phyloP scores from a whole-genome alignment of 2,797 vertebrate species.

The Liparis tanakae region DNA sequence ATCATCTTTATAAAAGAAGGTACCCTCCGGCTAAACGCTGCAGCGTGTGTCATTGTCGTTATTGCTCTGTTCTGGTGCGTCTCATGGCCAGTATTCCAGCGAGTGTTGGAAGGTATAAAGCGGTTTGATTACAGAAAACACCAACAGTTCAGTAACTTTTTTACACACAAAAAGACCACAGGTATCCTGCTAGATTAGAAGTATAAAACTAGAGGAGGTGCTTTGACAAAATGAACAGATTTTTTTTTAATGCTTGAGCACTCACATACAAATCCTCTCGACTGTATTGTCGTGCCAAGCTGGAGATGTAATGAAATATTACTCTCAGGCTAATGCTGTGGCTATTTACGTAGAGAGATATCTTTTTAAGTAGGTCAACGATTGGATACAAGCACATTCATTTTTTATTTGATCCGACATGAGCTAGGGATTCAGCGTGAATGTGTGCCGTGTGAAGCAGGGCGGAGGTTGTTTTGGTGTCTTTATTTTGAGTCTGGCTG shows the following conservation, averaged over 20 bases:
- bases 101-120: slow-evolving; percentile 2
- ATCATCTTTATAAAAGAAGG: slow-evolving; percentile 41
- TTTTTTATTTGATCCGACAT: slow-evolving; percentile 53
- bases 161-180: neutral
- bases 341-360: slow-evolving; percentile 58
- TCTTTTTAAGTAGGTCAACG: slow-evolving; percentile 68
- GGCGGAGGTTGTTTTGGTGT: slow-evolving; percentile 28
- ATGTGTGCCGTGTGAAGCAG: slow-evolving; percentile 34
- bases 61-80: neutral
- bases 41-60: slow-evolving; percentile 39
- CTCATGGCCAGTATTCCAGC: slow-evolving; percentile 38
- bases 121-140: slow-evolving; percentile 5
- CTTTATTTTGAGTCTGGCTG: slow-evolving; percentile 24
- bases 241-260: slow-evolving; percentile 22
- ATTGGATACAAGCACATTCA: slow-evolving; percentile 38
- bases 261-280: slow-evolving; percentile 15
- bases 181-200: slow-evolving; percentile 15
- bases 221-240: slow-evolving; percentile 33
- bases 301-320: slow-evolving; percentile 45
- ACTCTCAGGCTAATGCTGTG: slow-evolving; percentile 31
- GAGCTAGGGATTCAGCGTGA: slow-evolving; percentile 49
- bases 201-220: slow-evolving; percentile 32
- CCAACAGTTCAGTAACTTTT: neutral
- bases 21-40: slow-evolving; percentile 35
- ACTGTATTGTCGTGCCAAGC: slow-evolving; percentile 18